Base-by-base conservation (phyloP, 2,888 invertebrate species). In the Drosophila macrospina region DNA sequence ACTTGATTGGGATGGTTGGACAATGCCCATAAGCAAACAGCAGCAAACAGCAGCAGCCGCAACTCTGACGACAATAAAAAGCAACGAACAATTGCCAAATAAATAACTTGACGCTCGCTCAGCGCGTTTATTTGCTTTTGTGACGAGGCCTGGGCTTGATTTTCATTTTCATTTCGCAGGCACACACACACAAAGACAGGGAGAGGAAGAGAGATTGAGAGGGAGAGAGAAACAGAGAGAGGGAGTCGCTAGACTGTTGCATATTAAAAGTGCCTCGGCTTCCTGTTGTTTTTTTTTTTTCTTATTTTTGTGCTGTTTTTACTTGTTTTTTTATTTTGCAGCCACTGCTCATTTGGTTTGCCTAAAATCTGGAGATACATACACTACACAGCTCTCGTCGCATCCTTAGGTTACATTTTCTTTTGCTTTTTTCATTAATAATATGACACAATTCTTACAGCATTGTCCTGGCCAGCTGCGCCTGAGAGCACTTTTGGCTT, bases 401-500 rank as follows among this genome's bases (percentile, higher is more conserved):
- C 28, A 42, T 30, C 37, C 16, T 26, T 20, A 56, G 41, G 32
- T 30, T 41, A 32, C 32, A 32, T 20, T 41, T 41, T 39, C 28
- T 24, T 30, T 26, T 32, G 44, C 37, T 30, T 45, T 70, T 15
- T 83, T 83, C 88, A 83, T 83, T 88, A 88, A 83, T 86, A 83
- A 84, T 80, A 86, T 88, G 83, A 88, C 83, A 83, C 88, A 80
- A 74, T 88, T 83, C 86, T 72, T 72, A 52, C 71, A 80, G 84
- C 87, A 83, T 88, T 83, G 86, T 83, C 74, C 77, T 69, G 71
- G 68, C 75, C 75, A 71, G 68, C 69, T 83, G 85, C 81, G 87
- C 87, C 83, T 83, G 69, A 86, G 83, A 86, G 83, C 87, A 86
- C 78, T 88, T 83, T 88, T 74, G 87, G 78, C 88, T 79, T 63